These are phyloP conservation scores for Leptinotarsa haldemani DNA, from an alignment of 2,888 invertebrate genomes.

Conservation along the genomic window DNA sequence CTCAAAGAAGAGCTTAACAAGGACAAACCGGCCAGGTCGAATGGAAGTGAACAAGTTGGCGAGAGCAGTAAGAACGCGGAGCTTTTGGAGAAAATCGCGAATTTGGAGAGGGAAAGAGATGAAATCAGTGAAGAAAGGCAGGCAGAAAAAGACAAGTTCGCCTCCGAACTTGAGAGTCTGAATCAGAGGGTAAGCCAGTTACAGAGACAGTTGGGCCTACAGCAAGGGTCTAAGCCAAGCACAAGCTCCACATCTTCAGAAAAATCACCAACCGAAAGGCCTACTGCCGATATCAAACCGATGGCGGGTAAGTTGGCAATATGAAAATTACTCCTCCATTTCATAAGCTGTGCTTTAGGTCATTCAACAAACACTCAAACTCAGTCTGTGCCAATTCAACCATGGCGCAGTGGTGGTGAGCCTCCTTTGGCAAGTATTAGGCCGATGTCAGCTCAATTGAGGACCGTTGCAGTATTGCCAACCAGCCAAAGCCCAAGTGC, in stretches of 20 bases:
- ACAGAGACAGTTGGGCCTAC: constrained; percentile 69
- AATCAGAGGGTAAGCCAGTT: constrained; percentile 71
- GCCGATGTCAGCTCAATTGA: constrained; percentile 83
- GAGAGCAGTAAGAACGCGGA: constrained; percentile 59
- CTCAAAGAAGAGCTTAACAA: constrained; percentile 69
- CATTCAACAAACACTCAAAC: constrained; percentile 65
- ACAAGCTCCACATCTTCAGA: constrained; percentile 75
- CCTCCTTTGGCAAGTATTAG: constrained; percentile 93
- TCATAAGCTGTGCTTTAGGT: constrained; percentile 44
- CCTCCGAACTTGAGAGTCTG: constrained; percentile 75
- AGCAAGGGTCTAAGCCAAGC: constrained; percentile 77
- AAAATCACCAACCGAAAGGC: constrained; percentile 71
- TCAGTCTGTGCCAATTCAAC: constrained; percentile 72
- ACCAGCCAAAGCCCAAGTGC: constrained; percentile 74
- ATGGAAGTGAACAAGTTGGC: constrained; percentile 64
- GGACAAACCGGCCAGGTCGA: constrained; percentile 59
- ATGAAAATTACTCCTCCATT: background rate
- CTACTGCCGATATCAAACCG: constrained; percentile 94
- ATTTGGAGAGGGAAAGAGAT: constrained; percentile 75
- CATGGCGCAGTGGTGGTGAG: constrained; percentile 78
- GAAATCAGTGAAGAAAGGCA: constrained; percentile 68
- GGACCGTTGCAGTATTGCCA: constrained; percentile 78
- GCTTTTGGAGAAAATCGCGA: constrained; percentile 73
- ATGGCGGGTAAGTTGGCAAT: constrained; percentile 78
- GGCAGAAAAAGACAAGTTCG: constrained; percentile 79